Evolutionary conservation across 2,888 invertebrate genomes (phyloP).

Genomic region (Ligdia adustata): DNA sequence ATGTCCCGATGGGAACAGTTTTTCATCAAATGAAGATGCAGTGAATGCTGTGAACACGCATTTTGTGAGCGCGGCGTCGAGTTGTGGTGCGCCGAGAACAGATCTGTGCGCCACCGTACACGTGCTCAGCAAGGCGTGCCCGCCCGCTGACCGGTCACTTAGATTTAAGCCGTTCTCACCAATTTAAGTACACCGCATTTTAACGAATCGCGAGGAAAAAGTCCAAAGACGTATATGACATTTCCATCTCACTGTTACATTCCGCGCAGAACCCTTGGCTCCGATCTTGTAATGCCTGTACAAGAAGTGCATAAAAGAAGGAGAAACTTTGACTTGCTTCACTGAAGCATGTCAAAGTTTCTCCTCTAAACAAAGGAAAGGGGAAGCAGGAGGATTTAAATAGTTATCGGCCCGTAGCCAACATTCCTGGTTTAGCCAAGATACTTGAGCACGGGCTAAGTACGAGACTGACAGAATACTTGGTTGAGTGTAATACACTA

Average conservation of each 20-base stretch:
- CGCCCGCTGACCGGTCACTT: constrained; percentile 5
- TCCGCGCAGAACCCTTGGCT: neutral
- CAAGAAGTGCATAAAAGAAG: neutral
- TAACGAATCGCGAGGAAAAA: neutral
- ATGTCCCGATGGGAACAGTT: constrained; percentile 1
- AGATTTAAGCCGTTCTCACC: neutral
- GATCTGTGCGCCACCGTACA: neutral
- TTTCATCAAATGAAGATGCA: neutral
- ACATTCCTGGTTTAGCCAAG: neutral
- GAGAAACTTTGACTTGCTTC: neutral
- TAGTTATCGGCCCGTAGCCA: constrained; percentile 2
- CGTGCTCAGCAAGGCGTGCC: neutral
- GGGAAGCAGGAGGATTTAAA: neutral
- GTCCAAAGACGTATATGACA: constrained; percentile 1
- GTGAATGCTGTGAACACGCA: constrained; percentile 7
- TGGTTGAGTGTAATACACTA: neutral
- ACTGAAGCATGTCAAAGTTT: neutral
- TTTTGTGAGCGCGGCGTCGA: constrained; percentile 5
- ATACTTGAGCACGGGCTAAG: too few relatives aligned
- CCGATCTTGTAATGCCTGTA: neutral
- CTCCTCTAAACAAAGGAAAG: neutral
- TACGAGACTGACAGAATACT: neutral
- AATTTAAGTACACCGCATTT: neutral
- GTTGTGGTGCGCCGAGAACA: constrained; percentile 5
- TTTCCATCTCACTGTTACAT: neutral